phyloP scores from a whole-genome alignment of 2,888 invertebrate genomes.

The Hirtodrosophila confusa region DNA sequence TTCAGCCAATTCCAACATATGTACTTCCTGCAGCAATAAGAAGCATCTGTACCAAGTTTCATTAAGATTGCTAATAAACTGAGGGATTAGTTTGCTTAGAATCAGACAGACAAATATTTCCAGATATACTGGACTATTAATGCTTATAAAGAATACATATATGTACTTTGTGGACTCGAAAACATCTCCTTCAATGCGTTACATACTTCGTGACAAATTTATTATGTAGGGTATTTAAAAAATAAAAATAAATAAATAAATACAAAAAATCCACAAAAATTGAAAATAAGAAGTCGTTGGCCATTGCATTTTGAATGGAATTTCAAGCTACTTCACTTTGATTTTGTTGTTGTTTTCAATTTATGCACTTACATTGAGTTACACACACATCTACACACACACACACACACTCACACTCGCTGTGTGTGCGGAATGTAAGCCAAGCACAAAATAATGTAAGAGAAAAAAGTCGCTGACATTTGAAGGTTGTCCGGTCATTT shows the following conservation, averaged over 20 bases:
- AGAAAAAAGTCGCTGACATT: constrained; percentile 67
- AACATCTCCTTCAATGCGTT: no score
- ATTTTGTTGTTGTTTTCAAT: constrained; percentile 38
- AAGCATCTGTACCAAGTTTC: no score
- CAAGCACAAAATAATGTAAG: constrained; percentile 39
- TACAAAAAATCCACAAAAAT: constrained; percentile 37
- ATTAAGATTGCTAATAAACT: no score
- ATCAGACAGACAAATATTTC: no score
- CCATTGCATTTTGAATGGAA: constrained; percentile 60
- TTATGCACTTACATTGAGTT: constrained; percentile 54
- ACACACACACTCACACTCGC: constrained; percentile 8
- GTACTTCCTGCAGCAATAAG: no score
- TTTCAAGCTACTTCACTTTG: constrained; percentile 52
- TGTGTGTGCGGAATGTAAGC: constrained; percentile 39
- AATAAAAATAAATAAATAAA: neutral
- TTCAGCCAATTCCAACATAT: no score
- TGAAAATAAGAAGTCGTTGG: constrained; percentile 35
- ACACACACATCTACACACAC: constrained; percentile 16
- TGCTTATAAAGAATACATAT: no score
- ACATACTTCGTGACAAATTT: no score
- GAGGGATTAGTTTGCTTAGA: no score
- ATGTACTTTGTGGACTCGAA: no score
- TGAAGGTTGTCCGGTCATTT: constrained; percentile 57
- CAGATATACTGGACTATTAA: no score
- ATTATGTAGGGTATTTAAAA: no score